A percentile compares a stretch with the other conserved stretches of the same genome.
Evolutionary conservation across 2,113 vertebrate species (phyloP).

Genomic region (Bos javanicus): DNA sequence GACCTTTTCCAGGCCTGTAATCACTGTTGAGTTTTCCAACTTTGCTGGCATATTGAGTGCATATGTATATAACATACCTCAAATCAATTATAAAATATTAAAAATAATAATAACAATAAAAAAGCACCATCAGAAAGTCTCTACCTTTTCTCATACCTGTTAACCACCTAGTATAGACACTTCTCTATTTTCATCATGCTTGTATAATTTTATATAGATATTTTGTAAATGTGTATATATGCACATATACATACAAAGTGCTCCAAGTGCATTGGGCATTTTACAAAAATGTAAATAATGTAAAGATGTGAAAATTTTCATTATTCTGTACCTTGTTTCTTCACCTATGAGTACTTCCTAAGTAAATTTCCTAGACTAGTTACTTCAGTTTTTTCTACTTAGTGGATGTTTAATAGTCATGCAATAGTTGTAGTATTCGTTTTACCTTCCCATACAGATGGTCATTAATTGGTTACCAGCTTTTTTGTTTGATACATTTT

Average conservation of each 20-base stretch:
- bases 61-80: not conserved
- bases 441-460: not conserved
- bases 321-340: not conserved
- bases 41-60: not conserved
- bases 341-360: not conserved
- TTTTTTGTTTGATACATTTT: not conserved
- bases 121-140: not conserved
- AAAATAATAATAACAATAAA: not conserved
- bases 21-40: not conserved
- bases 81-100: not conserved
- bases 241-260: not conserved
- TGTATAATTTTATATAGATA: not conserved
- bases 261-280: not conserved
- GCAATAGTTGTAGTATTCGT: not conserved
- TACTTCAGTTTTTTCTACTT: not conserved
- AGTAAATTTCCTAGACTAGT: not conserved
- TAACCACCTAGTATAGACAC: rapidly evolving
- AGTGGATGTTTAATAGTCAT: not conserved
- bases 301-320: not conserved
- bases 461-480: not conserved
- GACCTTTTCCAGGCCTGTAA: not conserved
- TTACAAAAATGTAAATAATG: not conserved
- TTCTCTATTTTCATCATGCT: not conserved
- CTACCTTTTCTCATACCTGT: not conserved
- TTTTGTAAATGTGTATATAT: not conserved